Conservation (phyloP, 2,888 invertebrate species). For the Ochropleura plecta region DNA sequence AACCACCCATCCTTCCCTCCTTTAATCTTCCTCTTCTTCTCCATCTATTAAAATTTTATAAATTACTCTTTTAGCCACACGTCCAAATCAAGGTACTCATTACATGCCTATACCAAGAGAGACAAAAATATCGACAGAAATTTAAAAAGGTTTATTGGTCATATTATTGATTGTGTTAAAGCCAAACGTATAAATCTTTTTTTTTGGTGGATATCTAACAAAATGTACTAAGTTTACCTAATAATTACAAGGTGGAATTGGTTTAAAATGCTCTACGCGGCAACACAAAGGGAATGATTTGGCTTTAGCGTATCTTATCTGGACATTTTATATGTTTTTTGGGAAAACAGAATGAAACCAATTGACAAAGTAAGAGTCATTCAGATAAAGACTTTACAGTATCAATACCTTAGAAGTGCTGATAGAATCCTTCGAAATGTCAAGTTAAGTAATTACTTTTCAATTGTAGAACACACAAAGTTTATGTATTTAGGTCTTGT, state of each 20-base stretch:
- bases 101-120: not conserved
- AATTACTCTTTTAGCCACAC: not conserved
- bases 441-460: not conserved
- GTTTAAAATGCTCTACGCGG: not conserved
- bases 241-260: not conserved
- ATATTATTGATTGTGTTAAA: not conserved
- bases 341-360: not conserved
- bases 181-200: not conserved
- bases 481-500: not conserved
- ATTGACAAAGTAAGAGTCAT: conserved; percentile 27
- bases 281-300: conserved; percentile 14
- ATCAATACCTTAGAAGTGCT: not conserved
- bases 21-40: not conserved
- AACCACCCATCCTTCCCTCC: not conserved
- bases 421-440: not conserved
- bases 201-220: not conserved
- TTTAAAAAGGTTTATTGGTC: not conserved
- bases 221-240: not conserved
- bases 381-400: conserved; percentile 20
- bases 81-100: not conserved
- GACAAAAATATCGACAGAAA: not conserved
- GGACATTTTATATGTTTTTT: conserved; percentile 17
- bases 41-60: not conserved
- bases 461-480: not conserved
- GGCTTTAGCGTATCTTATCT: conserved; percentile 27